Conservation (phyloP, 2,113 vertebrate genomes). For the Spilogale gracilis region DNA sequence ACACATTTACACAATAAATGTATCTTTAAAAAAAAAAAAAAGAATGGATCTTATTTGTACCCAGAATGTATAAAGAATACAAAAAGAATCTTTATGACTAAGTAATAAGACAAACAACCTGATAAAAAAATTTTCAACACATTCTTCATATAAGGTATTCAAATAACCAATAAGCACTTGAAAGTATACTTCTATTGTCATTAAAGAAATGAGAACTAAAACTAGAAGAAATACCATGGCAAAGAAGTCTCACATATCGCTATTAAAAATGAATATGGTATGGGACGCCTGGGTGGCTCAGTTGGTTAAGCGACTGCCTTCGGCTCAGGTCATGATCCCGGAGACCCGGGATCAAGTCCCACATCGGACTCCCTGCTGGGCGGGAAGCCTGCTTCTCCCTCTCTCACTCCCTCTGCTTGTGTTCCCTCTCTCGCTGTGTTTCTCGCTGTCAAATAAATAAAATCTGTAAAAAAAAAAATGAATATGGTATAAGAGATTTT, state of each 20-base stretch:
- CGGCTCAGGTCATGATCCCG: too few relatives aligned
- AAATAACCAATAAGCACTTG: background rate
- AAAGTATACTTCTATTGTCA: constrained; percentile 2
- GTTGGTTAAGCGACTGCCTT: too few relatives aligned
- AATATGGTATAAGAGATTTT: background rate
- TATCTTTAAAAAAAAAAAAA: background rate
- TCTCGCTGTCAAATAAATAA: too few relatives aligned
- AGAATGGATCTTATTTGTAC: too few relatives aligned
- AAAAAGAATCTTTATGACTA: background rate
- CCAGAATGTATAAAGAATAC: background rate
- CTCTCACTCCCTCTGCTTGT: too few relatives aligned
- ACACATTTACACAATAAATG: background rate
- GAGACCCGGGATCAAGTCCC: too few relatives aligned
- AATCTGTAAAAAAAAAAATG: background rate
- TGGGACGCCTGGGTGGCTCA: too few relatives aligned
- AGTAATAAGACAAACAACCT: background rate
- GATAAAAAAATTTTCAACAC: background rate
- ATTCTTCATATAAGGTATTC: background rate
- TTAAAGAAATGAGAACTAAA: background rate
- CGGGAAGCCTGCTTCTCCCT: too few relatives aligned
- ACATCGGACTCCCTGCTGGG: too few relatives aligned
- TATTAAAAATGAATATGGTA: background rate
- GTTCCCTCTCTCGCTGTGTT: too few relatives aligned
- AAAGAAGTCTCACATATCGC: background rate
- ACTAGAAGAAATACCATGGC: background rate